Percentiles rank a stretch among this genome's conserved stretches.
Evolutionary conservation across 2,888 invertebrate species (phyloP).

Genomic region (Dolomedes plantarius): DNA sequence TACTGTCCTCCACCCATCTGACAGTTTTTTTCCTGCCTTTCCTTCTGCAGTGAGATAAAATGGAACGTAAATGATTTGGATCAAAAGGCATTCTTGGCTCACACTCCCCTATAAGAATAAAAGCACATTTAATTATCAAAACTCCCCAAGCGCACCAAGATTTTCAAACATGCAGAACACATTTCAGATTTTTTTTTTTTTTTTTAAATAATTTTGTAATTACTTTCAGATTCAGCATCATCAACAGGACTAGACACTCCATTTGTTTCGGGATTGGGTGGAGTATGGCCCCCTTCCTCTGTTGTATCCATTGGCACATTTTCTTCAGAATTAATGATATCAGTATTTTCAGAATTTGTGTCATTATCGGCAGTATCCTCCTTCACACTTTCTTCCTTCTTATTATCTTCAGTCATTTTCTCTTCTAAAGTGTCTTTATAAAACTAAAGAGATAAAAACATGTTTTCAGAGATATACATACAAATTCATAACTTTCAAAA

Average conservation of each 20-base stretch:
- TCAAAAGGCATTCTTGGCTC: not conserved
- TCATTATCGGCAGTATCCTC: slow-evolving; percentile 75
- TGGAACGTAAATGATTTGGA: slow-evolving; percentile 58
- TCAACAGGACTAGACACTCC: not conserved
- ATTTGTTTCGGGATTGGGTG: slow-evolving; percentile 39
- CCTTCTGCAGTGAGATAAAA: slow-evolving; percentile 60
- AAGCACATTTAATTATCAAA: too few species aligned
- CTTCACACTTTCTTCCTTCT: slow-evolving; percentile 71
- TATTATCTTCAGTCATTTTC: slow-evolving; percentile 74
- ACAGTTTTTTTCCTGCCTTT: slow-evolving; percentile 64
- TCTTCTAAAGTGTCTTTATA: slow-evolving; percentile 92
- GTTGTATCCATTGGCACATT: slow-evolving; percentile 38
- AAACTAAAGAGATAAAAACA: slow-evolving; percentile 80
- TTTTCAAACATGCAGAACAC: too few species aligned
- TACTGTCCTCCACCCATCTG: slow-evolving; percentile 83
- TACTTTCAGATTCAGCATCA: too few species aligned
- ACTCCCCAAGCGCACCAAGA: too few species aligned
- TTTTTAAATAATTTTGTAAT: too few species aligned
- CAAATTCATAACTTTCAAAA: too few species aligned
- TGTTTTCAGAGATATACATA: too few species aligned
- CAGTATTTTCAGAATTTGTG: slow-evolving; percentile 75
- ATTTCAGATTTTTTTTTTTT: too few species aligned
- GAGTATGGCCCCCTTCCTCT: slow-evolving; percentile 56
- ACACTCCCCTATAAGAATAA: not conserved
- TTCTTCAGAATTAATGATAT: slow-evolving; percentile 9